Conservation (phyloP, 2,797 vertebrate species). For the Linurgus olivaceus region DNA sequence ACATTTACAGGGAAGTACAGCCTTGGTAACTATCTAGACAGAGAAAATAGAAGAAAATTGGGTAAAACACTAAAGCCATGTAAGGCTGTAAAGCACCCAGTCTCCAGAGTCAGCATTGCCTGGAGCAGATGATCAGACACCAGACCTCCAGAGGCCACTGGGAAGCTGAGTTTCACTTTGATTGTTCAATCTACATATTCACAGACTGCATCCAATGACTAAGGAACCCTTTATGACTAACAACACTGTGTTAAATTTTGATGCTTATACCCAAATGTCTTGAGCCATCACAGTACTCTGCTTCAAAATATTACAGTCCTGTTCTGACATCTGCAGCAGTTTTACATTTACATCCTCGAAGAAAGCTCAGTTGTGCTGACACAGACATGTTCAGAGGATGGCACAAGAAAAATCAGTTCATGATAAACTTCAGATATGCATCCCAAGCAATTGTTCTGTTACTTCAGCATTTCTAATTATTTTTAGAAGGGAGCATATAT, state of each 20-base stretch:
- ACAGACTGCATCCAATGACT: neutral
- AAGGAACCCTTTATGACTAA: neutral
- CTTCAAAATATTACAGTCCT: neutral
- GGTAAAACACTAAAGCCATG: neutral
- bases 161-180: neutral
- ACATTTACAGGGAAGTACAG: neutral
- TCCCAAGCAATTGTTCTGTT: neutral
- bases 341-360: neutral
- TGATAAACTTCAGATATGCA: neutral
- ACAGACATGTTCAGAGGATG: neutral
- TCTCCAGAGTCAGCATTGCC: neutral
- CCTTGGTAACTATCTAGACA: neutral
- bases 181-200: neutral
- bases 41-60: neutral
- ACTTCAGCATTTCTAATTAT: neutral
- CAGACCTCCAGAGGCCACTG: neutral
- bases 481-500: neutral
- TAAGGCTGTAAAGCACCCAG: neutral
- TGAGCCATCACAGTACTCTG: neutral
- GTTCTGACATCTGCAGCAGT: neutral
- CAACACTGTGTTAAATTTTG: neutral
- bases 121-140: neutral
- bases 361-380: neutral
- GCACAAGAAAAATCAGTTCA: neutral
- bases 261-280: neutral